phyloP scores from a whole-genome alignment of 35 echinoderm and acorn worm genomes.

The Chiridota heheva region DNA sequence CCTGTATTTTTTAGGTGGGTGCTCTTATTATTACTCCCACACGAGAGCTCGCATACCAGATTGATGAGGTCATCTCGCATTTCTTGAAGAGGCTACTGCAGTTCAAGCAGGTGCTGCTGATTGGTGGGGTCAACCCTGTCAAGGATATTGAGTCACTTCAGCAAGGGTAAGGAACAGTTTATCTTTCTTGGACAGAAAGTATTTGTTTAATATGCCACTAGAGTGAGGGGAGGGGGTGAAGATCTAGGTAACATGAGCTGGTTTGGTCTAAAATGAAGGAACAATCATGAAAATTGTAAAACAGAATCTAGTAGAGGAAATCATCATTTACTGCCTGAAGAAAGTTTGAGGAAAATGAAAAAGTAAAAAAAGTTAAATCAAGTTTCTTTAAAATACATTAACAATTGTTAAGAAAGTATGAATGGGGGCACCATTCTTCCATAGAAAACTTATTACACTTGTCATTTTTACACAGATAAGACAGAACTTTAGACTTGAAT shows the following conservation, averaged over 20 bases:
- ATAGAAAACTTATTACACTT: no score
- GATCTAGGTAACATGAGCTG: neutral
- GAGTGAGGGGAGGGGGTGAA: neutral
- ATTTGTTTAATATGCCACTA: neutral
- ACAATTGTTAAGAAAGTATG: no score
- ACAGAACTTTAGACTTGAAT: no score
- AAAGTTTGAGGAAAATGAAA: no score
- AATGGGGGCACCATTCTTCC: no score
- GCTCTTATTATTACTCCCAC: slow-evolving; percentile 89
- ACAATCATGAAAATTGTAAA: neutral
- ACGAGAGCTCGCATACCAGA: slow-evolving; percentile 83
- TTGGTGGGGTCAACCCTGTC: slow-evolving; percentile 79
- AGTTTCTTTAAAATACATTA: no score
- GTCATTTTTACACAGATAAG: no score
- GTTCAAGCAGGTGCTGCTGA: slow-evolving; percentile 68
- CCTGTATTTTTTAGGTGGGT: slow-evolving; percentile 66
- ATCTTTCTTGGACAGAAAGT: no score
- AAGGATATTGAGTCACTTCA: slow-evolving; percentile 69
- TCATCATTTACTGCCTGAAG: no score
- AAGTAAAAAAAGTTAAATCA: no score
- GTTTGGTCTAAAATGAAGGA: neutral
- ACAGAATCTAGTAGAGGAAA: no score
- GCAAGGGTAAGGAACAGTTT: slow-evolving; percentile 65
- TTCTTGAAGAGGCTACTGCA: slow-evolving; percentile 62
- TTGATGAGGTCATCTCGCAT: slow-evolving; percentile 71